These are phyloP conservation scores for Brachionus paranguensis DNA, from an alignment of 1,140 invertebrate species.

Conservation along the genomic window DNA sequence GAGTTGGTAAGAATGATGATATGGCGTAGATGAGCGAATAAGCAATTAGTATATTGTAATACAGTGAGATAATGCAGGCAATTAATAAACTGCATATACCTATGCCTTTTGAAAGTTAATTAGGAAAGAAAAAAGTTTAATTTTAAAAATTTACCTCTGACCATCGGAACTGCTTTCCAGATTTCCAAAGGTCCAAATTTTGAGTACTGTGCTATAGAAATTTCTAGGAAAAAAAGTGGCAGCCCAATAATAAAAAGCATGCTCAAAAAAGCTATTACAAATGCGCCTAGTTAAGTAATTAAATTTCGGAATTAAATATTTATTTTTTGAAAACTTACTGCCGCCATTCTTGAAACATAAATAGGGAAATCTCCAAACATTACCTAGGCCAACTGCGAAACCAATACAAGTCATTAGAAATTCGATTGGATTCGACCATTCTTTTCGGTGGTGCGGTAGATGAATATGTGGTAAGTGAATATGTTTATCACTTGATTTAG, in stretches of 20 bases:
- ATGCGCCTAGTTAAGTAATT: slow-evolving; percentile 59
- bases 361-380: slow-evolving; percentile 37
- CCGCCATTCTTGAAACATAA: slow-evolving; percentile 34
- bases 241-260: slow-evolving; percentile 64
- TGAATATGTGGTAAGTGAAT: not conserved
- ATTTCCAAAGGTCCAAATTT: slow-evolving; percentile 70
- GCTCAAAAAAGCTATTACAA: slow-evolving; percentile 64
- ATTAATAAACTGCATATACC: slow-evolving; percentile 8
- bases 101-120: not conserved
- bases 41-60: slow-evolving; percentile 41
- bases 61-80: slow-evolving; percentile 33
- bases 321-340: not conserved
- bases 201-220: slow-evolving; percentile 71
- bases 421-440: slow-evolving; percentile 39
- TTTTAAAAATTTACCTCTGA: slow-evolving; percentile 61
- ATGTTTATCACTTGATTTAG: not conserved
- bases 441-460: not conserved
- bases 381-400: slow-evolving; percentile 34
- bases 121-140: not conserved
- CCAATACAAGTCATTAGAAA: slow-evolving; percentile 39
- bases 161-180: slow-evolving; percentile 72
- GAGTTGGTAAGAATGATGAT: slow-evolving; percentile 59
- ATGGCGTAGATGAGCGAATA: slow-evolving; percentile 40
- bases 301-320: not conserved
- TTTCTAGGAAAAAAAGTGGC: slow-evolving; percentile 69